phyloP scores from a whole-genome alignment of 2,113 vertebrate genomes.

The Grammomys surdaster region DNA sequence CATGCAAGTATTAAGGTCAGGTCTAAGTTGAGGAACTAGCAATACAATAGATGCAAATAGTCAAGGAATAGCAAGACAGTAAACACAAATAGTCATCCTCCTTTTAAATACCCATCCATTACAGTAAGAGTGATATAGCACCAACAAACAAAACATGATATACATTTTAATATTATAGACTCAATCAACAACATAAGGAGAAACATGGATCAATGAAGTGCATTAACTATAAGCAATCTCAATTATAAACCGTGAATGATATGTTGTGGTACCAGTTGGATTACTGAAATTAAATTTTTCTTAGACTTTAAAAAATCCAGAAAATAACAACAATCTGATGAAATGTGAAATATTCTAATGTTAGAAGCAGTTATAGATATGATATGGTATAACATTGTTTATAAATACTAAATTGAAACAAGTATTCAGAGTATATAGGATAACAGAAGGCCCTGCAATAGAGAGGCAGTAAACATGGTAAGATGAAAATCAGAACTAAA shows the following conservation, averaged over 20 bases:
- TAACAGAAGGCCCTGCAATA: not conserved
- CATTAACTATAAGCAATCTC: not conserved
- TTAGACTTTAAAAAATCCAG: constrained; percentile 36
- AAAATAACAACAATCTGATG: not conserved
- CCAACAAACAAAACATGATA: not conserved
- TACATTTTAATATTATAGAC: not conserved
- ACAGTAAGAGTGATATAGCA: not conserved
- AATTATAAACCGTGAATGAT: not conserved
- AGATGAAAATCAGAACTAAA: not conserved
- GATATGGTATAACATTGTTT: not conserved
- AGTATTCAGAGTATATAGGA: not conserved
- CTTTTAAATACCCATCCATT: not conserved
- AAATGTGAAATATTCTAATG: not conserved
- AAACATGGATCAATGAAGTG: not conserved
- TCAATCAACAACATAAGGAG: not conserved
- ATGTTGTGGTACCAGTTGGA: not conserved
- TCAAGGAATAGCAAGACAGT: too few relatives aligned
- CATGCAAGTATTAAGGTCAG: too few relatives aligned
- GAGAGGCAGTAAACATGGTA: not conserved
- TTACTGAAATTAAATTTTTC: not conserved
- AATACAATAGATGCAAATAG: too few relatives aligned
- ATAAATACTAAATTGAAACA: not conserved
- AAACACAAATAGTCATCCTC: not conserved
- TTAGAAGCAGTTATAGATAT: not conserved
- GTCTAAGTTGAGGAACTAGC: too few relatives aligned